Conservation (phyloP, 2,888 invertebrate species). For the Drosophila tripunctata region DNA sequence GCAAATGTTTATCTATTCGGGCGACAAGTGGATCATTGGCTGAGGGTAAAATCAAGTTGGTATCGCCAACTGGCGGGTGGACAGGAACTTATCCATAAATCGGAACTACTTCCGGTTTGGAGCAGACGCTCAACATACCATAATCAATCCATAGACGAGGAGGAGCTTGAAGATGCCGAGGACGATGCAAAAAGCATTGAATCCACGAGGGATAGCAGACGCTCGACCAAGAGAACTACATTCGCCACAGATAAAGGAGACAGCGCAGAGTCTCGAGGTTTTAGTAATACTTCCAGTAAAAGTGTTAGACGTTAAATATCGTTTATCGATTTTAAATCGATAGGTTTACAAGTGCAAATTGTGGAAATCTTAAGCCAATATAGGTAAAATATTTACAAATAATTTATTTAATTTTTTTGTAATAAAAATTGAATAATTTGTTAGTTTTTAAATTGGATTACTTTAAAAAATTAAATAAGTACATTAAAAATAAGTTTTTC, state of each 20-base stretch:
- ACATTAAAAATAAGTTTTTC: background rate
- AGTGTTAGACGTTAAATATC: background rate
- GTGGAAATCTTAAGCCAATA: too few species aligned
- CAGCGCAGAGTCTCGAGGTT: background rate
- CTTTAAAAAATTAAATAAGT: background rate
- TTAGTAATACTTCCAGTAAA: background rate
- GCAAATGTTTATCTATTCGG: slow-evolving; percentile 36
- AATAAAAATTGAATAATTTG: too few species aligned
- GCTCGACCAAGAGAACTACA: background rate
- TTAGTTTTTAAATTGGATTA: too few species aligned
- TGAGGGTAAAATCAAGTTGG: slow-evolving; percentile 31
- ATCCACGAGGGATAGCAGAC: background rate
- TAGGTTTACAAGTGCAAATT: too few species aligned
- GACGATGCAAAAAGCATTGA: background rate
- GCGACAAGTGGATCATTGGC: slow-evolving; percentile 22
- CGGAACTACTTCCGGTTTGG: background rate
- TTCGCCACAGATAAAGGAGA: too few species aligned
- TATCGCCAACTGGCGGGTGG: slow-evolving; percentile 33
- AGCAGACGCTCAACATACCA: background rate
- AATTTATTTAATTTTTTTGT: too few species aligned
- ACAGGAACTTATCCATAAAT: slow-evolving; percentile 9
- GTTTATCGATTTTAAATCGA: background rate
- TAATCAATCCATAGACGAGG: too few species aligned
- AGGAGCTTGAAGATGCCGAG: background rate
- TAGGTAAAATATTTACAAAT: too few species aligned